Conservation (phyloP, 2,113 vertebrate genomes). For the Elanus axillaris region DNA sequence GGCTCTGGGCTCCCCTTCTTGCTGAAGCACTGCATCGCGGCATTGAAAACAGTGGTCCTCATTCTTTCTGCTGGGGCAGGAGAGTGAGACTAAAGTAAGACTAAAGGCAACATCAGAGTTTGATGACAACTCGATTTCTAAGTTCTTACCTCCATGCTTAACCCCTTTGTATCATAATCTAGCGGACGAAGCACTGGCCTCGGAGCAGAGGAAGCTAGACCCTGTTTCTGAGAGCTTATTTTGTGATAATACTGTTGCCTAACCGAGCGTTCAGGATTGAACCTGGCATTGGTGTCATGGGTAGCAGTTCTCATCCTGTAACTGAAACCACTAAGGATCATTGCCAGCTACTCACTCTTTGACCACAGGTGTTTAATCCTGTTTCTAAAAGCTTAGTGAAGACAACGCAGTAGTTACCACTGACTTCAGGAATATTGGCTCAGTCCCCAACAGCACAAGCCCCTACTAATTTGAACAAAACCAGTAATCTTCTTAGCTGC, state of each 20-base stretch:
- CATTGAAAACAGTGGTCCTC: not conserved
- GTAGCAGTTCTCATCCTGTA: not conserved
- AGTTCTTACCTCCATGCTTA: not conserved
- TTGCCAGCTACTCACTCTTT: not conserved
- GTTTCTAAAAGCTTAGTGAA: not conserved
- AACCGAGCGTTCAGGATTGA: rapidly evolving
- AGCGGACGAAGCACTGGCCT: not conserved
- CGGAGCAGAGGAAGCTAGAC: not conserved
- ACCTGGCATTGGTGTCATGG: not conserved
- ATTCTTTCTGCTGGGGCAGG: not conserved
- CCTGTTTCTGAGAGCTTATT: not conserved
- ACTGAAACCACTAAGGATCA: not conserved
- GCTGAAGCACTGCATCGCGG: not conserved
- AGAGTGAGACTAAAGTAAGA: not conserved
- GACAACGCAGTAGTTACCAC: not conserved
- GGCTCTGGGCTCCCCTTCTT: not conserved
- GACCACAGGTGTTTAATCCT: not conserved
- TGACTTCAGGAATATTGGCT: not conserved
- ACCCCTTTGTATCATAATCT: rapidly evolving
- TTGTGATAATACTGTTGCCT: not conserved
- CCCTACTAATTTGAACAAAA: not conserved
- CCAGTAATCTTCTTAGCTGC: not conserved
- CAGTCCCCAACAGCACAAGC: not conserved
- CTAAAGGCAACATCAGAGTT: not conserved
- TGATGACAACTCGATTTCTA: not conserved